Percentiles rank a stretch among this genome's conserved stretches.
phyloP scores from a whole-genome alignment of 2,113 vertebrate genomes.

The Plotosus lineatus region DNA sequence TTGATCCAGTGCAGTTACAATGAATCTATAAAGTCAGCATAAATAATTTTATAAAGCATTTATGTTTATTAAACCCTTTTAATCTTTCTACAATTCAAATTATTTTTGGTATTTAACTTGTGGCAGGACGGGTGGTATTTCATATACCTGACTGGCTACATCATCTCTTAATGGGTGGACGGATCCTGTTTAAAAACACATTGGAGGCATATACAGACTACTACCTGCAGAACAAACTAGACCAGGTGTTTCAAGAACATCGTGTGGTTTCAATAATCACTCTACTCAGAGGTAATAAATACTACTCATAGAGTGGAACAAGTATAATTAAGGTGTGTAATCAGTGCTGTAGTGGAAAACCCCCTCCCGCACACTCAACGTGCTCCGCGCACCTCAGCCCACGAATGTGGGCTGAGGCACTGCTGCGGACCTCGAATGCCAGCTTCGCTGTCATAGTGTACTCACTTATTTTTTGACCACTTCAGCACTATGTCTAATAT shows the following conservation, averaged over 20 bases:
- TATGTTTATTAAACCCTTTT: neutral
- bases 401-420: no score
- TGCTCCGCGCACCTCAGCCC: no score
- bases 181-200: slow-evolving; percentile 93
- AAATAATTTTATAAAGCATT: neutral
- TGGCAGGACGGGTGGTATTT: slow-evolving; percentile 80
- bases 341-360: no score
- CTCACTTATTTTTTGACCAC: no score
- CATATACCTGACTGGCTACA: slow-evolving; percentile 90
- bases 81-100: neutral
- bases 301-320: neutral
- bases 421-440: no score
- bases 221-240: slow-evolving; percentile 84
- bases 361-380: no score
- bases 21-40: neutral
- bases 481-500: no score
- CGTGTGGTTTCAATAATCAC: slow-evolving; percentile 92
- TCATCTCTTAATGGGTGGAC: slow-evolving; percentile 89
- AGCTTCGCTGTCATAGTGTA: no score
- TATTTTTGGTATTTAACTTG: neutral
- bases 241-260: slow-evolving; percentile 89
- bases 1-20: neutral
- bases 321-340: neutral
- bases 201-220: slow-evolving; percentile 88
- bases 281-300: slow-evolving; percentile 85